Evolutionary conservation across 2,113 vertebrate genomes (phyloP), one percentile per base, ranked within the genome.

Genomic region (Anarhynchus alexandrinus): DNA sequence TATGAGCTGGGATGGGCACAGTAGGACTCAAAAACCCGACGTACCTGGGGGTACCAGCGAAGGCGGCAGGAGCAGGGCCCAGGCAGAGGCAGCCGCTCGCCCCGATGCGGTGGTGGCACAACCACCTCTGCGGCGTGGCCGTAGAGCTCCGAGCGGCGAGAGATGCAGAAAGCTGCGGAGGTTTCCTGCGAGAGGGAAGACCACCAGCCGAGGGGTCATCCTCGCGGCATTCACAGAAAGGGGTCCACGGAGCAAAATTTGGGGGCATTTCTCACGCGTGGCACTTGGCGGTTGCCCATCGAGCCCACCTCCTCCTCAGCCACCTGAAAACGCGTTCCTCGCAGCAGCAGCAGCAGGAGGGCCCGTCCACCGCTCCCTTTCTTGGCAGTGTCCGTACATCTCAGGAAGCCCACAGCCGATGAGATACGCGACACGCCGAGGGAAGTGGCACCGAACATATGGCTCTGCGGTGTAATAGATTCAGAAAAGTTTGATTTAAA

Each of bases 401-500:
- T 80, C 36, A 57, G 86, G 88, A 25, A 95, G 64, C 70, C 64
- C 17, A 42, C 34, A 81, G 61, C n/a, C 1, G 2, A 4, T 69
- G 85, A 88, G 83, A 92, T 83, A 40, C 62, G 8, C 2, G 58
- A n/a, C 58, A 92, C 7, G 0, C 58, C 0, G 3, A 82, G 95
- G 78, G 91, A 96, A 92, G 93, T 82, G 84, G 49, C 94, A 93
- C 64, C 36, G 86, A 91, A 90, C 94, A 96, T 92, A 85, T 88
- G 96, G 93, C 74, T 95, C 93, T 80, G 85, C 16, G 0, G 78
- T 22, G 82, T 82, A 49, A 95, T 91, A 4, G 73, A 88, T 76
- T 91, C 96, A 86, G 61, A 94, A 57, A 69, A 90, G 93, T 95
- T 91, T 71, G 89, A 96, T 93, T 93, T 95, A 93, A 84, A 84